phyloP scores from a whole-genome alignment of 1,140 invertebrate species.

The Drosophila littoralis region DNA sequence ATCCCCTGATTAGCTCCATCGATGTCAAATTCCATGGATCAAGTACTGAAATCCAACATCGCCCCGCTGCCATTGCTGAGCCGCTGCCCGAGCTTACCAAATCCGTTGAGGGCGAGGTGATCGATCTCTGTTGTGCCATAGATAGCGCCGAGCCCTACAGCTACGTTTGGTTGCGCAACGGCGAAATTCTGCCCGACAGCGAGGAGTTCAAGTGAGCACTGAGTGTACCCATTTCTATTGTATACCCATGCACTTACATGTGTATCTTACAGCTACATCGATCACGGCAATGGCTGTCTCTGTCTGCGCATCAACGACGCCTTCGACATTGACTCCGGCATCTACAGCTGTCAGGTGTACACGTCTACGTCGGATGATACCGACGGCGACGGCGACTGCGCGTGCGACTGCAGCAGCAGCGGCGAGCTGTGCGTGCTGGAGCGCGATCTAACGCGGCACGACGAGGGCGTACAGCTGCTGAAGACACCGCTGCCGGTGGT shows the following conservation, averaged over 20 bases:
- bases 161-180: constrained; percentile 90
- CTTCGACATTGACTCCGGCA: constrained; percentile 89
- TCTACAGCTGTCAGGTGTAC: constrained; percentile 88
- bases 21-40: constrained; percentile 54
- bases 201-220: constrained; percentile 85
- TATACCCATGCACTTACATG: neutral
- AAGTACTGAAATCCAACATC: constrained; percentile 22
- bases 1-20: constrained; percentile 83
- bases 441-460: constrained; percentile 45
- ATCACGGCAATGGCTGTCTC: constrained; percentile 87
- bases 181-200: constrained; percentile 88
- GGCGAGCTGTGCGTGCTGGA: constrained; percentile 77
- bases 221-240: neutral
- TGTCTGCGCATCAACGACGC: constrained; percentile 88
- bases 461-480: constrained; percentile 66
- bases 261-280: constrained; percentile 85
- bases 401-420: constrained; percentile 69
- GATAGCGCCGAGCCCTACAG: constrained; percentile 87
- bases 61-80: constrained; percentile 48
- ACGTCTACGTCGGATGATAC: constrained; percentile 47
- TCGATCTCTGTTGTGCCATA: constrained; percentile 86
- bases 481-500: constrained; percentile 73
- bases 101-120: constrained; percentile 87
- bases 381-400: constrained; percentile 11
- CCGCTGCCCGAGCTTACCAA: constrained; percentile 69